Evolutionary conservation across 2,797 vertebrate species (phyloP).

Genomic region (Hoplostethus mediterraneus): DNA sequence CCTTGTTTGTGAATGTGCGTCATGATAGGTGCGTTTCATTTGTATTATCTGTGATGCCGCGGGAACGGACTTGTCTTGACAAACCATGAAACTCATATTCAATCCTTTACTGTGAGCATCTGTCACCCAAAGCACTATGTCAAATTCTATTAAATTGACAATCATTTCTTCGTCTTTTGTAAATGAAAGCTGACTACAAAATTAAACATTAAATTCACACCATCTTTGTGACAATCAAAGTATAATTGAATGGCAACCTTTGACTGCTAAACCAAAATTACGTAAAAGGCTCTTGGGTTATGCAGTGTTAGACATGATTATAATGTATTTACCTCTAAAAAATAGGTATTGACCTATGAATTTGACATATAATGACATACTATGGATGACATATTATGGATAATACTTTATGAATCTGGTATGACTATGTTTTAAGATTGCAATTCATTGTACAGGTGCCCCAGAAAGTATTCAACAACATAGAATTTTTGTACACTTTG

Average conservation of each 20-base stretch:
- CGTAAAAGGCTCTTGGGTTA: neutral
- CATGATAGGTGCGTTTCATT: conserved; percentile 58
- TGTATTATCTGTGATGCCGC: conserved; percentile 39
- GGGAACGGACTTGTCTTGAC: conserved; percentile 46
- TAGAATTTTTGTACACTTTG: no score
- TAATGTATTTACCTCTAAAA: neutral
- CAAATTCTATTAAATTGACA: no score
- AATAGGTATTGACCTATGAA: no score
- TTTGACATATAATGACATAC: no score
- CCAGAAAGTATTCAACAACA: no score
- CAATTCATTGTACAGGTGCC: no score
- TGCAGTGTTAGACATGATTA: no score
- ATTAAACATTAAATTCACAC: neutral
- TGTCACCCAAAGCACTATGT: neutral
- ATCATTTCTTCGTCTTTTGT: neutral
- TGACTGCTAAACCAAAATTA: neutral
- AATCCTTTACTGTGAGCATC: conserved; percentile 15
- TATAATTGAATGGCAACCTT: neutral
- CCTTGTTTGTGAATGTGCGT: conserved; percentile 25
- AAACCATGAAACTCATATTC: conserved; percentile 29
- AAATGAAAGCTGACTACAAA: neutral
- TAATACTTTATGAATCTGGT: no score
- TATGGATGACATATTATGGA: no score
- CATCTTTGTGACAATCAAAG: neutral
- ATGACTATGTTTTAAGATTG: no score